phyloP scores from a whole-genome alignment of 2,888 invertebrate species.

The Agonum fuliginosum region DNA sequence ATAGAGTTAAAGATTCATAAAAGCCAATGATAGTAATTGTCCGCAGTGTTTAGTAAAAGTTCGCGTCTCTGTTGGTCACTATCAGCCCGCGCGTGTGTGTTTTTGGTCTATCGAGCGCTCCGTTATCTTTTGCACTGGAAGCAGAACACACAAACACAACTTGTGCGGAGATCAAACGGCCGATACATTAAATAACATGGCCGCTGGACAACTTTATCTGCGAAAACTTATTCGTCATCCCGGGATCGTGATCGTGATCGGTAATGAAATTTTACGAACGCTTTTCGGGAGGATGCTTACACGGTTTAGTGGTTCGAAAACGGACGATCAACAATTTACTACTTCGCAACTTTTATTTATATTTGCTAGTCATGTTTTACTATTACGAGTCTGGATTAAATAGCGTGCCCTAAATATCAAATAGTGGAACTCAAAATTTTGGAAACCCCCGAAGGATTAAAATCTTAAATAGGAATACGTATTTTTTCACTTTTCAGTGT shows the following conservation, averaged over 20 bases:
- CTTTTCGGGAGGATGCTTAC: background rate
- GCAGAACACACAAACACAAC: conserved; percentile 63
- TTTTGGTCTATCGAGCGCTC: conserved; percentile 63
- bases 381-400: conserved; percentile 29
- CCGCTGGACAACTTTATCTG: conserved; percentile 16
- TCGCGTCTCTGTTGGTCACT: background rate
- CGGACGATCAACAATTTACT: conserved; percentile 31
- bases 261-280: conserved; percentile 55
- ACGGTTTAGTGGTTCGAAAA: conserved; percentile 33
- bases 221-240: conserved; percentile 30
- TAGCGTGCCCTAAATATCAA: no score
- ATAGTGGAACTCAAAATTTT: no score
- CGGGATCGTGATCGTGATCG: conserved; percentile 30
- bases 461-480: no score
- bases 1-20: conserved; percentile 48
- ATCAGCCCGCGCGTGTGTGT: conserved; percentile 51
- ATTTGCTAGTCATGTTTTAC: background rate
- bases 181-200: conserved; percentile 65
- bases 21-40: conserved; percentile 37
- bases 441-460: no score
- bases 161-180: conserved; percentile 64
- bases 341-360: conserved; percentile 34
- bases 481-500: no score
- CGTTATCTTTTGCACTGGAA: conserved; percentile 65
- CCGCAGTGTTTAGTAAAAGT: conserved; percentile 19